Evolutionary conservation across 2,113 vertebrate genomes (phyloP), one percentile per base, ranked within the genome.

Genomic region (Tautogolabrus adspersus): DNA sequence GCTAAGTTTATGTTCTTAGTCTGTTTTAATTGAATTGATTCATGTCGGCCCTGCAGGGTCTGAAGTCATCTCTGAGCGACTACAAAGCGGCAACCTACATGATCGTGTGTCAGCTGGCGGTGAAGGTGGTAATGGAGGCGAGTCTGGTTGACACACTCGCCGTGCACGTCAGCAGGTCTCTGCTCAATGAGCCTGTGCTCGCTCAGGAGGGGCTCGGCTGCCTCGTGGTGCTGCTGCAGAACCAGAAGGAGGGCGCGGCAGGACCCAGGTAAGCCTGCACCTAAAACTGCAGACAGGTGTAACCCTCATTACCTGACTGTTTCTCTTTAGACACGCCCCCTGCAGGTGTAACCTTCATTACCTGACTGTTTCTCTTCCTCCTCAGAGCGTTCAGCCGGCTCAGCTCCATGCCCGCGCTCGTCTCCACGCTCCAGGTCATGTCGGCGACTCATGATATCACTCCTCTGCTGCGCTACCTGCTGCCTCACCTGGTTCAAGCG

Each of bases 21-120:
- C 26, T 26, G 26, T 26, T 26, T 26, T 26, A 26, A 26, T 26
- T 26, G 26, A 6, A 34, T 6, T 34, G 30, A 34, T 34, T 34
- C 5, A 6, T 34, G 30, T 34, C 30, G 30, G 30, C 30, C 6
- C 56, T 8, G 19, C 90, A 99, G 98, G 98, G 98, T 9, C 91
- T 99, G 79, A 97, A 96, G 91, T 97, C 97, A 0, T 85, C 94
- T 15, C 70, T 98, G 57, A 78, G 86, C 10, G 98, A 99, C 95
- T 98, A 96, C 87, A 96, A 93, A 93, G 96, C 97, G 19, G 95
- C 97, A 72, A 95, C 96, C 0, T 97, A 97, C 78, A 99, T 99
- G 97, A 95, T 99, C 19, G 94, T 97, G 67, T 95, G 95, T 82
- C 97, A 99, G 91, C 91, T 99, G 75, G 94, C 96, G 0, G 96